phyloP scores from a whole-genome alignment of 1,140 invertebrate species.

The Musca domestica region DNA sequence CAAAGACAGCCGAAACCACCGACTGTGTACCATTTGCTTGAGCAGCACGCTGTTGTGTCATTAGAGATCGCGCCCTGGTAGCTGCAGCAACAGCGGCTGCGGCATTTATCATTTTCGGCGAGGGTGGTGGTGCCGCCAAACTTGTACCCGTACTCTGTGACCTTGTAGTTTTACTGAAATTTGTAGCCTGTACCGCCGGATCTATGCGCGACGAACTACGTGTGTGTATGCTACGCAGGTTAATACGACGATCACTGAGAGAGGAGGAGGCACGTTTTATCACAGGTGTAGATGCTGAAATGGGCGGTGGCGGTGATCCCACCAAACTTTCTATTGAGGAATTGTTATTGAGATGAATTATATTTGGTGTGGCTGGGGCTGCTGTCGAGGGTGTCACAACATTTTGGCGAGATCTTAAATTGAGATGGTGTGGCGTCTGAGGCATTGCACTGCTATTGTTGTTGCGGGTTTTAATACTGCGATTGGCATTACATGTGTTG shows the following conservation, averaged over 20 bases:
- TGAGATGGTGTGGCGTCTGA: slow-evolving; percentile 2
- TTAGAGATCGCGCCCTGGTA: slow-evolving; percentile 9
- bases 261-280: slow-evolving; percentile 15
- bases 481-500: neutral
- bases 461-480: slow-evolving; percentile 9
- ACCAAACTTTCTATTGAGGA: neutral
- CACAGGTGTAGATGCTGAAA: slow-evolving; percentile 4
- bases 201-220: neutral
- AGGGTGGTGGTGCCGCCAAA: slow-evolving; percentile 40
- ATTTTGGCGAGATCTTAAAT: slow-evolving; percentile 21
- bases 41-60: neutral
- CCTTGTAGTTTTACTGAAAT: slow-evolving; percentile 36
- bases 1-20: slow-evolving; percentile 6
- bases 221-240: slow-evolving; percentile 22
- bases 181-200: slow-evolving; percentile 25
- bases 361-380: no score
- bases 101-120: slow-evolving; percentile 34
- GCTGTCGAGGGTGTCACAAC: no score
- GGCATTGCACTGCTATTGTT: neutral
- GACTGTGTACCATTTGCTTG: neutral
- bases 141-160: slow-evolving; percentile 35
- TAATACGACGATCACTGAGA: slow-evolving; percentile 20
- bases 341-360: no score
- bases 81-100: slow-evolving; percentile 13
- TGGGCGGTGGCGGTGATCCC: neutral